A percentile compares a stretch with the other conserved stretches of the same genome.
These are phyloP conservation scores for Peromyscus maniculatus DNA, from an alignment of 2,113 vertebrate species.

Conservation along the genomic window DNA sequence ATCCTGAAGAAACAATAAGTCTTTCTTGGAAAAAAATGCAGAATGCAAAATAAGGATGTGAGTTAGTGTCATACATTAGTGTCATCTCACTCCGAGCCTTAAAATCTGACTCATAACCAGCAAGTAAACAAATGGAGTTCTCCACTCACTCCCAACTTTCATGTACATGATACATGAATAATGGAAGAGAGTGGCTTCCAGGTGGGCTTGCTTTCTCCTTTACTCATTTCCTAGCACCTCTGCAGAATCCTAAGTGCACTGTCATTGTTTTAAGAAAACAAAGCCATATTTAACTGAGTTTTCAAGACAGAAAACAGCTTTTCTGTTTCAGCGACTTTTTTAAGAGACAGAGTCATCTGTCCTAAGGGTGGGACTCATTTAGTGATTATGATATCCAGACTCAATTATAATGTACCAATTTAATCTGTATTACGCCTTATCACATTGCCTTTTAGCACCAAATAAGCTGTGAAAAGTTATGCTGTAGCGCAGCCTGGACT, in stretches of 20 bases:
- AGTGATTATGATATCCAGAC: neutral
- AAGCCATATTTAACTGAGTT: neutral
- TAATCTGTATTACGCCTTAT: neutral
- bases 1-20: neutral
- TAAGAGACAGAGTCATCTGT: neutral
- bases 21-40: neutral
- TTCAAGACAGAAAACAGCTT: neutral
- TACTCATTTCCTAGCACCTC: neutral
- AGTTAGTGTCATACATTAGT: neutral
- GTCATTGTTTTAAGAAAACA: constrained; percentile 19
- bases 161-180: constrained; percentile 58
- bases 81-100: constrained; percentile 34
- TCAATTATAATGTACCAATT: neutral
- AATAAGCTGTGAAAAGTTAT: neutral
- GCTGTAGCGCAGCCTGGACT: too few relatives aligned
- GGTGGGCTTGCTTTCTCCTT: constrained; percentile 15
- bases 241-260: constrained; percentile 29
- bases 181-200: constrained; percentile 64
- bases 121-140: constrained; percentile 63
- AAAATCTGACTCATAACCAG: constrained; percentile 35
- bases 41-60: constrained; percentile 18
- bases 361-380: neutral
- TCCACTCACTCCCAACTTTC: constrained; percentile 44
- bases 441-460: neutral
- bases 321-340: neutral